phyloP scores from a whole-genome alignment of 2,888 invertebrate genomes.

The Timema cristinae region DNA sequence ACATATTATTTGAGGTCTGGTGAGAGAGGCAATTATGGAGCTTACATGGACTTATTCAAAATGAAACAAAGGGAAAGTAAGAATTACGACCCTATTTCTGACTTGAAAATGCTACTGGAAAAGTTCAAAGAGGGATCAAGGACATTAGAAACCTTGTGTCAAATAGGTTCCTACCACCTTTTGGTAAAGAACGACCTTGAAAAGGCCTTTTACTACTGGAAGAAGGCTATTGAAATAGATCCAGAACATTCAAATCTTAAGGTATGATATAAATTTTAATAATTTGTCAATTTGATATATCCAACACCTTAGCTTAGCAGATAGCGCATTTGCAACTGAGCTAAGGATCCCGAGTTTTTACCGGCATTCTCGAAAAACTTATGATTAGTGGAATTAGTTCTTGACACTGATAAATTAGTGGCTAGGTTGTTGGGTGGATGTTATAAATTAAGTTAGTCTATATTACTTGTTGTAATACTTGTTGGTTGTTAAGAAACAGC shows the following conservation, averaged over 20 bases:
- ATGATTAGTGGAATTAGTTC: too few species aligned
- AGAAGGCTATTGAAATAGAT: not conserved
- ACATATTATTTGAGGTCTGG: slow-evolving; percentile 16
- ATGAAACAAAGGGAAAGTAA: not conserved
- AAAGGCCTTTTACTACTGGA: slow-evolving; percentile 11
- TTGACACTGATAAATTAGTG: too few species aligned
- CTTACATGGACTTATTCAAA: slow-evolving; percentile 17
- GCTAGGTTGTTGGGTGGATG: too few species aligned
- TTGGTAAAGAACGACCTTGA: slow-evolving; percentile 10
- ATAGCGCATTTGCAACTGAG: too few species aligned
- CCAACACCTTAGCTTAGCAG: too few species aligned
- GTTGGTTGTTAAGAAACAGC: too few species aligned
- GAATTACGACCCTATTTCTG: slow-evolving; percentile 15
- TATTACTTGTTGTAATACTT: too few species aligned
- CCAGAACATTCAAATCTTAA: not conserved
- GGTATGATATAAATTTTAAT: not conserved
- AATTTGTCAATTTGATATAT: too few species aligned
- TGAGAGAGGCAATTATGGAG: slow-evolving; percentile 15
- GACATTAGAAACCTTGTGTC: not conserved
- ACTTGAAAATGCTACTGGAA: slow-evolving; percentile 5
- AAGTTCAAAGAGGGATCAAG: not conserved
- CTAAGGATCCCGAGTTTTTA: too few species aligned
- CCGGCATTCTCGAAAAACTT: too few species aligned
- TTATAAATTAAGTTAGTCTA: too few species aligned
- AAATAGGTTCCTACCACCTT: slow-evolving; percentile 14